Base-by-base conservation (phyloP, 1,140 invertebrate genomes). In the Drosophila kikkawai region DNA sequence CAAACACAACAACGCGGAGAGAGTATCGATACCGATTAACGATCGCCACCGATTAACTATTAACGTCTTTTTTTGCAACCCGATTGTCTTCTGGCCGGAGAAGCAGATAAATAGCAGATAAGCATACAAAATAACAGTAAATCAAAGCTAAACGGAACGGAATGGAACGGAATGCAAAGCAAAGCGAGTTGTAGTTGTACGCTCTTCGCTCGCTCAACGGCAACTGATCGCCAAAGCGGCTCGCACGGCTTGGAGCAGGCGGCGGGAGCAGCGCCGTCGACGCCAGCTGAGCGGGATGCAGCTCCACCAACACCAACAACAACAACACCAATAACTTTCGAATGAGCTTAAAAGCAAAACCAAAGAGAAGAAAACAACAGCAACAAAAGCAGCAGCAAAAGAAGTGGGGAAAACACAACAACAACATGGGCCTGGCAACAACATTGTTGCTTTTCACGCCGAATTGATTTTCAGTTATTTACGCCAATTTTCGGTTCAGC, bases 401-500 rank as follows among this genome's bases (percentile, higher is more conserved):
- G 53, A 39, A 39, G 53, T 56, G 53, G 53, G 53, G 53, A 56
- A 56, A 56, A 56, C 37, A 56, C 53, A 56, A 56, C 17, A 53
- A 53, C n/a, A 22, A 45, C 41, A 42, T 29, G 26, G 26, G 39
- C 69, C 41, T 51, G 48, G 58, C 47, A 8, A 8, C 22, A 48
- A 73, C 67, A 73, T 73, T 73, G 63, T 55, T 61, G 60, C 73
- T 76, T 80, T 88, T 84, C 80, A 87, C 83, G 83, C 77, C 83
- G 79, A 87, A 87, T 88, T 87, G 84, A 88, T 87, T 87, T 88
- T 83, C 68, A 87, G 84, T 80, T 87, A 87, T 87, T 82, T 87
- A 79, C 79, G 75, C 66, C 84, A 83, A 83, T 88, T 83, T 80
- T 71, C 67, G 64, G 64, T 53, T 77, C 36, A 53, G 53, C 41